Conservation (phyloP, 64 coral and sea anemone genomes). For the Dendronephthya gigantea region DNA sequence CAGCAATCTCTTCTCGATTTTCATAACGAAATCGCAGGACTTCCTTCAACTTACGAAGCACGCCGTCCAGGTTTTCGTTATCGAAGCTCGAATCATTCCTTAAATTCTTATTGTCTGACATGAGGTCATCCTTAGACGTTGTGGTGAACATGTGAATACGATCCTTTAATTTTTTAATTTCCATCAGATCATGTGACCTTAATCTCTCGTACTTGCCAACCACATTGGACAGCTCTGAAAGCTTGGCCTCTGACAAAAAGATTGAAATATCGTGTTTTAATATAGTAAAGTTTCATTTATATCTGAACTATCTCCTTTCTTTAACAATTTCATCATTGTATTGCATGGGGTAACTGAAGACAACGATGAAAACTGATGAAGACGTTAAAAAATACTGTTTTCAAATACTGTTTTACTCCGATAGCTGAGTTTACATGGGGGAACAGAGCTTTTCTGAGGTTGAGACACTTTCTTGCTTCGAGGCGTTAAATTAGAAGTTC, state of each 20-base stretch:
- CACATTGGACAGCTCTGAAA: conserved; percentile 90
- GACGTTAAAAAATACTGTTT: too few relatives aligned
- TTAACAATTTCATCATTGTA: too few relatives aligned
- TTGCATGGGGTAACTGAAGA: too few relatives aligned
- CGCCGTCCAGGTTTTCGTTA: conserved; percentile 41
- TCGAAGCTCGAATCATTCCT: background rate
- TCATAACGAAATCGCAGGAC: conserved; percentile 52
- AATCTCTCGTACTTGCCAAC: conserved; percentile 89
- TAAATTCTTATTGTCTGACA: background rate
- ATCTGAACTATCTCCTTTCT: too few relatives aligned
- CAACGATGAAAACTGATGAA: too few relatives aligned
- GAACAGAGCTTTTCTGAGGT: too few relatives aligned
- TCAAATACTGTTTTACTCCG: too few relatives aligned
- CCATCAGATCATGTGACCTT: conserved; percentile 65
- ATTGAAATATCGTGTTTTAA: background rate
- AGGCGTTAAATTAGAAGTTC: too few relatives aligned
- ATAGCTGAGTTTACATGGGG: too few relatives aligned
- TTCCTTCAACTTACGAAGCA: conserved; percentile 58
- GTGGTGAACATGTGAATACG: conserved; percentile 62
- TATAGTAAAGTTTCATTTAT: too few relatives aligned
- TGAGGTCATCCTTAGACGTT: background rate
- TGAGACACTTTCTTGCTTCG: too few relatives aligned
- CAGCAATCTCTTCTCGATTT: conserved; percentile 11
- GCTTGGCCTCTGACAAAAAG: conserved; percentile 52
- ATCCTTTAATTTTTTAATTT: conserved; percentile 82